Percentiles rank a stretch among this genome's conserved stretches.
phyloP scores from a whole-genome alignment of 2,113 vertebrate genomes.

The Bubo blakistoni region DNA sequence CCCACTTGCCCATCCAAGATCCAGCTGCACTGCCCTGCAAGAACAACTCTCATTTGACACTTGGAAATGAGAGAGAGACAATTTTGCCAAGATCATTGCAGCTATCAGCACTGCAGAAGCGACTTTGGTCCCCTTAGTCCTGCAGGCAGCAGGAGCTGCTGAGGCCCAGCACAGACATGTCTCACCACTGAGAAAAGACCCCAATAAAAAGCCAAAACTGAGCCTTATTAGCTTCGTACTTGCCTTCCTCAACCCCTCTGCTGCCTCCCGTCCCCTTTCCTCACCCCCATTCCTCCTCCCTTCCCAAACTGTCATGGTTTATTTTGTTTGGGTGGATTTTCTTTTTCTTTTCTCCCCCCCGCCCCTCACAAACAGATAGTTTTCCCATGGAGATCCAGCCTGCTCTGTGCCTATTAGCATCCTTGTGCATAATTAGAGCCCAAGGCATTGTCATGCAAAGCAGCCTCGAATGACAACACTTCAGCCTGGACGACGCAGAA shows the following conservation, averaged over 20 bases:
- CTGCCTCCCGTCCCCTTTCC: not conserved
- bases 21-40: no score
- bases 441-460: constrained; percentile 79
- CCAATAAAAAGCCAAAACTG: not conserved
- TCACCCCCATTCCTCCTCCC: not conserved
- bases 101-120: fast-evolving
- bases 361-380: constrained; percentile 41
- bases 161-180: not conserved
- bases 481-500: constrained; percentile 73
- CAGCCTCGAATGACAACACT: constrained; percentile 75
- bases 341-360: not conserved
- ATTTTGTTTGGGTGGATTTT: constrained; percentile 61
- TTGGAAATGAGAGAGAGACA: fast-evolving
- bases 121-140: fast-evolving
- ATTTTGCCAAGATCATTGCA: fast-evolving
- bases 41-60: fast-evolving
- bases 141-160: not conserved
- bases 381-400: constrained; percentile 73
- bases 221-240: not conserved
- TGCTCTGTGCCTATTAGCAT: constrained; percentile 73
- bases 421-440: constrained; percentile 76
- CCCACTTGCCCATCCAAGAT: fast-evolving
- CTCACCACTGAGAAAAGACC: not conserved
- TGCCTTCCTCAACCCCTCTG: not conserved
- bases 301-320: constrained; percentile 36